A percentile compares a stretch with the other conserved stretches of the same genome.
Evolutionary conservation across 2,888 invertebrate species (phyloP).

Genomic region (Leptura quadrifasciata): DNA sequence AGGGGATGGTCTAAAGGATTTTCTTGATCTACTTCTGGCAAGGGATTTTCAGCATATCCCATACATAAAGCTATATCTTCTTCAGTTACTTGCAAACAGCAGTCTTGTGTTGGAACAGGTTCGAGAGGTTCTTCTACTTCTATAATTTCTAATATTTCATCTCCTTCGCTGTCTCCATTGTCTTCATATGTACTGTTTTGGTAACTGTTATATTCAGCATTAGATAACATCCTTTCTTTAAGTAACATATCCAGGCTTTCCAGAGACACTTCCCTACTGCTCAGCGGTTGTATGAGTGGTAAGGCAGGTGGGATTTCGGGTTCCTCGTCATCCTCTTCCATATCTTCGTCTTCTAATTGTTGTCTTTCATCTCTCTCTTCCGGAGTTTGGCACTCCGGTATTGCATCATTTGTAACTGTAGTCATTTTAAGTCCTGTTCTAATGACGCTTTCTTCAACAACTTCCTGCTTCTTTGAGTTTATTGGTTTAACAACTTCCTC

Average conservation of each 20-base stretch:
- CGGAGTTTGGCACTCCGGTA: conserved; percentile 69
- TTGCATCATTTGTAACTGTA: conserved; percentile 61
- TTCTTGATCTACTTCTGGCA: conserved; percentile 84
- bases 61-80: conserved; percentile 94
- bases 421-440: conserved; percentile 77
- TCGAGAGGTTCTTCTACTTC: conserved; percentile 86
- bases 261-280: conserved; percentile 88
- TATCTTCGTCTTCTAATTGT: conserved; percentile 72
- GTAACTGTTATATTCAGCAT: conserved; percentile 69
- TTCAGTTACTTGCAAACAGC: conserved; percentile 92
- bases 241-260: conserved; percentile 87
- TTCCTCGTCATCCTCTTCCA: conserved; percentile 87
- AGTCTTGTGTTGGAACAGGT: conserved; percentile 90
- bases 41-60: conserved; percentile 82
- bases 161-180: conserved; percentile 78
- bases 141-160: conserved; percentile 86
- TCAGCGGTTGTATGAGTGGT: conserved; percentile 86
- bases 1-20: conserved; percentile 88
- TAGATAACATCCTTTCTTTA: conserved; percentile 80
- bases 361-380: conserved; percentile 62
- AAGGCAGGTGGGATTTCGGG: conserved; percentile 87
- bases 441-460: conserved; percentile 79
- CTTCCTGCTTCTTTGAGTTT: conserved; percentile 75
- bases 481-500: conserved; percentile 74
- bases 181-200: conserved; percentile 75